Conservation (phyloP, 2,797 vertebrate genomes). For the Streptopelia turtur region DNA sequence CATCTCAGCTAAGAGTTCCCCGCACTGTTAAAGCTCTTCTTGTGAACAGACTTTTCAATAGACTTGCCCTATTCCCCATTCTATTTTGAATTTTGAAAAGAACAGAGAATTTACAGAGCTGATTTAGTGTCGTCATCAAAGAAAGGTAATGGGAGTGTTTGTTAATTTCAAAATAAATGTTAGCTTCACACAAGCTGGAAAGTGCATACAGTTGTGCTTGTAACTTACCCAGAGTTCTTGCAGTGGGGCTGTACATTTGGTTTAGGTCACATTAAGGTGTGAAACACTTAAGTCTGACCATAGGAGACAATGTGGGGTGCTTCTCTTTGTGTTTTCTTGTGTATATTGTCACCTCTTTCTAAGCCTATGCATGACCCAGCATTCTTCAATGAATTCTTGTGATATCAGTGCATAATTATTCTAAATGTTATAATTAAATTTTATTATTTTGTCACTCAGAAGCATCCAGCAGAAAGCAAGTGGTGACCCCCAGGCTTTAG, state of each 20-base stretch:
- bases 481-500: background rate
- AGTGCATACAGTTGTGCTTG: background rate
- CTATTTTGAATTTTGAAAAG: background rate
- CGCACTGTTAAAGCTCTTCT: background rate
- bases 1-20: background rate
- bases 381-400: background rate
- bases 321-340: background rate
- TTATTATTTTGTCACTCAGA: background rate
- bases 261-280: background rate
- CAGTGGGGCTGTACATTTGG: background rate
- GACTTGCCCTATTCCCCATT: background rate
- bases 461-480: background rate
- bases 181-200: background rate
- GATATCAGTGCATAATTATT: background rate
- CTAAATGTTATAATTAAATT: background rate
- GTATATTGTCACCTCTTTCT: background rate
- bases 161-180: background rate
- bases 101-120: background rate
- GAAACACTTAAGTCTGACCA: background rate
- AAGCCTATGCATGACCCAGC: background rate
- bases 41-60: background rate
- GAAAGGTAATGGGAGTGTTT: background rate
- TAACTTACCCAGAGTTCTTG: background rate
- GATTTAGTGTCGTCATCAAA: background rate
- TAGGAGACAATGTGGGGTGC: fast-evolving